Conservation (phyloP, 2,888 invertebrate species). For the Chrysina gloriosa region DNA sequence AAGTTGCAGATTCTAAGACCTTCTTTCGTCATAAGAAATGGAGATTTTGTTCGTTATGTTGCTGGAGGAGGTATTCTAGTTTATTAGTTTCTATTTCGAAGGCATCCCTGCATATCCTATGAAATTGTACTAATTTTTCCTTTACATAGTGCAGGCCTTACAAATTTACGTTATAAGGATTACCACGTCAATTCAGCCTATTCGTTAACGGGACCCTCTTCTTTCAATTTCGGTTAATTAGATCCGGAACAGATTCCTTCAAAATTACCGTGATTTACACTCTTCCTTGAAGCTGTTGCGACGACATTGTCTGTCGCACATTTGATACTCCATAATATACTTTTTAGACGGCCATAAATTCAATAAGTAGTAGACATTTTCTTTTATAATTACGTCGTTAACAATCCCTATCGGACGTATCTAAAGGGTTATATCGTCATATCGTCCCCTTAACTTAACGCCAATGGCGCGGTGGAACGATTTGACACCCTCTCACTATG, state of each 20-base stretch:
- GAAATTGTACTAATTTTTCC: no score
- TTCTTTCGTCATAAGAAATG: no score
- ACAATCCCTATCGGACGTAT: slow-evolving; percentile 62
- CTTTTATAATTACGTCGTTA: slow-evolving; percentile 63
- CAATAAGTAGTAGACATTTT: slow-evolving; percentile 60
- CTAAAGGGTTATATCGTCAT: slow-evolving; percentile 59
- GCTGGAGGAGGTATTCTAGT: no score
- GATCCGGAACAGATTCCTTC: background rate
- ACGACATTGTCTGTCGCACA: slow-evolving; percentile 17
- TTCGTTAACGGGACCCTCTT: no score
- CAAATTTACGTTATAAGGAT: no score
- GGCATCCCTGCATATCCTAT: no score
- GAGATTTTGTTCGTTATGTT: no score
- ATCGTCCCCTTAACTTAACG: slow-evolving; percentile 57
- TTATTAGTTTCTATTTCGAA: no score
- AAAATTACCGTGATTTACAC: background rate
- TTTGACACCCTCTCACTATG: slow-evolving; percentile 61
- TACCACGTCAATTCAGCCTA: no score
- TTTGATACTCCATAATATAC: slow-evolving; percentile 9
- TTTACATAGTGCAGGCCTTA: no score
- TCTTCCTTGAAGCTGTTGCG: background rate
- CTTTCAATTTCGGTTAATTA: no score
- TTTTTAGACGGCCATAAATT: slow-evolving; percentile 27
- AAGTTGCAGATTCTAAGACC: no score
- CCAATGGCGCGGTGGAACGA: slow-evolving; percentile 60